Evolutionary conservation across 2,797 vertebrate genomes (phyloP).

Genomic region (Gymnocypris eckloni): DNA sequence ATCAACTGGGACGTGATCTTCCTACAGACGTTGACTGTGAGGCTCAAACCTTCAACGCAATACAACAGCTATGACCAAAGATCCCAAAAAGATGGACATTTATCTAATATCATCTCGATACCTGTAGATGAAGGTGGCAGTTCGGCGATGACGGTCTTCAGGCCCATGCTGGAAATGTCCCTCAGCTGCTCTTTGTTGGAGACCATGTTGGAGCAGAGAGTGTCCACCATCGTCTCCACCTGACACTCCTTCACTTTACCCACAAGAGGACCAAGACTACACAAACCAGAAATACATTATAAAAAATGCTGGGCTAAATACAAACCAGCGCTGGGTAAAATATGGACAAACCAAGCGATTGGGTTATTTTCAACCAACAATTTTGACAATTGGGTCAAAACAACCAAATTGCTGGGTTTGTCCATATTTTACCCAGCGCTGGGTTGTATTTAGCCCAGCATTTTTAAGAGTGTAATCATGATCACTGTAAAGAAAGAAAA

Average conservation of each 20-base stretch:
- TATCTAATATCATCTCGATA: conserved; percentile 59
- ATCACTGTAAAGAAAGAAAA: not conserved
- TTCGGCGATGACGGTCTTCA: conserved; percentile 92
- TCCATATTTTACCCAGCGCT: too few species aligned
- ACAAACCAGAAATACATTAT: not conserved
- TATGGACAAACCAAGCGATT: too few species aligned
- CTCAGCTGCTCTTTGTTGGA: conserved; percentile 94
- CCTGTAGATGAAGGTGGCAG: conserved; percentile 88
- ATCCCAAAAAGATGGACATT: too few species aligned
- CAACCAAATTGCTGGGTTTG: too few species aligned
- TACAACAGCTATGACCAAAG: not conserved
- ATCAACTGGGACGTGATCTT: conserved; percentile 94
- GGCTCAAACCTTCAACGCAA: conserved; percentile 77
- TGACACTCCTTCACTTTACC: conserved; percentile 96
- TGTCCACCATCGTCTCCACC: conserved; percentile 94
- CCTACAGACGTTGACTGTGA: conserved; percentile 88
- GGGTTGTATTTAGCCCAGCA: too few species aligned
- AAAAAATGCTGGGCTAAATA: too few species aligned
- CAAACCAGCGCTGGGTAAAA: too few species aligned
- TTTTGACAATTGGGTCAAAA: too few species aligned
- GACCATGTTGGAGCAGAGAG: conserved; percentile 91
- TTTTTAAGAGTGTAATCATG: not conserved
- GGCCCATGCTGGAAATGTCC: conserved; percentile 94
- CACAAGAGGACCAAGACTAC: conserved; percentile 91
- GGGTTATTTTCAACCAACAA: too few species aligned